A percentile compares a stretch with the other conserved stretches of the same genome.
phyloP scores from a whole-genome alignment of 2,888 invertebrate species.

The Smittia sp. region DNA sequence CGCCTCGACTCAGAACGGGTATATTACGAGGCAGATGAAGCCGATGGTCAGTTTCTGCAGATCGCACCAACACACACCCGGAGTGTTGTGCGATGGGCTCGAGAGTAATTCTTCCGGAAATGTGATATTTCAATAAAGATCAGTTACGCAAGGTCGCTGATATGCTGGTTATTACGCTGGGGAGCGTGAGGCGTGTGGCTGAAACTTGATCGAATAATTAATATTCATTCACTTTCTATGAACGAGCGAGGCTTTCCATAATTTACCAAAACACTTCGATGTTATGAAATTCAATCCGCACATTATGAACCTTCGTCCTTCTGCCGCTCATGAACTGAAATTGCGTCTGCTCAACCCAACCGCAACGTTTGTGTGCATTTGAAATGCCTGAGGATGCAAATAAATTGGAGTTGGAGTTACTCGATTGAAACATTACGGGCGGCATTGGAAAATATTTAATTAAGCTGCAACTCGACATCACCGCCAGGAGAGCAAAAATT shows the following conservation, averaged over 20 bases:
- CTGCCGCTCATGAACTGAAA: too few relatives aligned
- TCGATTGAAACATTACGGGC: too few relatives aligned
- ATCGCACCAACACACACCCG: background rate
- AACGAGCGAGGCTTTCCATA: background rate
- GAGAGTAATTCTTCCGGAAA: conserved; percentile 31
- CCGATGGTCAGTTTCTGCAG: conserved; percentile 35
- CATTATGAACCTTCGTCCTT: background rate
- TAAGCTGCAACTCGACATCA: background rate
- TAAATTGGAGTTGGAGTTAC: background rate
- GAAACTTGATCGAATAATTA: conserved; percentile 34
- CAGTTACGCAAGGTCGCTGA: conserved; percentile 36
- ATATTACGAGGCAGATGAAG: background rate
- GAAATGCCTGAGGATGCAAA: background rate
- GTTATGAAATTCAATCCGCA: background rate
- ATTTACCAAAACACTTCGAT: background rate
- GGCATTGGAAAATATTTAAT: background rate
- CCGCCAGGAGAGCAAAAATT: background rate
- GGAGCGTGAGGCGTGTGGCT: background rate
- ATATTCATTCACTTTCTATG: conserved; percentile 31
- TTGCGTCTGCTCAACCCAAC: too few relatives aligned
- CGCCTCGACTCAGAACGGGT: background rate
- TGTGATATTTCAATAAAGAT: conserved; percentile 30
- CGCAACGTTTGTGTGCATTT: too few relatives aligned
- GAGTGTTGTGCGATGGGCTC: background rate
- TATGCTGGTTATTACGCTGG: conserved; percentile 26